Evolutionary conservation across 1,140 invertebrate species (phyloP), one percentile per base, ranked within the genome.

Genomic region (Drosophila biarmipes): DNA sequence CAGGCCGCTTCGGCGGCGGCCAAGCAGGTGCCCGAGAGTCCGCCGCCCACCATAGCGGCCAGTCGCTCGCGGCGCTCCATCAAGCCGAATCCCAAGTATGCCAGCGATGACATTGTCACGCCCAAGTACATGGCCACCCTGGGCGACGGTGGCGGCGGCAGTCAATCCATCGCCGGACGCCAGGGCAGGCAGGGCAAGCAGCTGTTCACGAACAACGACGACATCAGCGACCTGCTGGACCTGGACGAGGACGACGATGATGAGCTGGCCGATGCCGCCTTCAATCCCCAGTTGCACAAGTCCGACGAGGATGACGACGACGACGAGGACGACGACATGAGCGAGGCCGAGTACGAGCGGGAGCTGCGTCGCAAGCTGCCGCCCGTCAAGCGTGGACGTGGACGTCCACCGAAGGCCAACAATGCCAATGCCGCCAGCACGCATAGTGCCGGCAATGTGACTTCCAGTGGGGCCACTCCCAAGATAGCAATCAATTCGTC

Each of bases 71-170:
- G 90, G 34, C 81, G 91, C 19, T 91, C 91, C 6, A 91, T 92
- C n/a, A 92, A 92, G 38, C 91, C 91, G 34, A 92, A 92, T 81
- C 91, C 90, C 0, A 92, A 91, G 58, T 92, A 92, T 55, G 73
- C 79, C 11, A 91, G 90, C 63, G 91, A 92, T 6, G 89, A 92
- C 52, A 49, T 92, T 35, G 82, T 92, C 0, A 92, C 91, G 51
- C 80, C 89, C 19, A 90, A 89, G 66, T 92, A 91, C 63, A 42
- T 91, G 37, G 53, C 58, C 1, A 35, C 69, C 0, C 12, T 87
- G 31, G 45, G 29, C 31, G 61, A 43, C 27, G 61, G 19, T 0
- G 12, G 29, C 12, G 37, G 37, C 38, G 2, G 38, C 15, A 27
- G 31, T 12, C 54, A 48, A 2, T 48, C 51, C 4, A 31, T 21